phyloP scores from a whole-genome alignment of 1,140 invertebrate species.

The Zaprionus vittiger region DNA sequence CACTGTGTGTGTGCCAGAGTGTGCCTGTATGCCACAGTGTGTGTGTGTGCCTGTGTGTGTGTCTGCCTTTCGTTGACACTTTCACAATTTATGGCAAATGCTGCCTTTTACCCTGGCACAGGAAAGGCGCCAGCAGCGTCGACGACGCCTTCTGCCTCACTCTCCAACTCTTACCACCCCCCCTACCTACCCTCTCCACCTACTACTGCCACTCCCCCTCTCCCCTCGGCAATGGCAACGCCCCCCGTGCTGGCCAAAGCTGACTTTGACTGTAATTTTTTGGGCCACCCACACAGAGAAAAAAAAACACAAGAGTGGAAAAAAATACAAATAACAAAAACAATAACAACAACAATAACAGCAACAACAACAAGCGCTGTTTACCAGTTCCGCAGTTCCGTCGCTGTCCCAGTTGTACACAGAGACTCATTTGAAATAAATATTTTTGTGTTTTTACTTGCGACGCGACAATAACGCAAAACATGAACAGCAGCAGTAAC shows the following conservation, averaged over 20 bases:
- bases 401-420: conserved; percentile 71
- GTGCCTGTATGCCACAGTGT: conserved; percentile 29
- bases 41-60: conserved; percentile 52
- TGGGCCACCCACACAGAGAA: conserved; percentile 63
- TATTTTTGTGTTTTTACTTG: conserved; percentile 83
- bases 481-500: conserved; percentile 68
- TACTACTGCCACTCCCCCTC: background rate
- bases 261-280: conserved; percentile 71
- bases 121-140: conserved; percentile 69
- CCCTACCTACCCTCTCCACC: conserved; percentile 15
- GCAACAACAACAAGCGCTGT: conserved; percentile 46
- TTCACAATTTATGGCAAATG: conserved; percentile 82
- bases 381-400: conserved; percentile 78
- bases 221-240: background rate
- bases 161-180: background rate
- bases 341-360: conserved; percentile 28
- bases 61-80: conserved; percentile 81
- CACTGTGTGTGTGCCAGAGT: conserved; percentile 17
- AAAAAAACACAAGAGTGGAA: conserved; percentile 21
- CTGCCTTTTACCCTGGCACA: conserved; percentile 73
- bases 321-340: conserved; percentile 38
- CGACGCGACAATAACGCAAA: conserved; percentile 79
- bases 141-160: conserved; percentile 32
- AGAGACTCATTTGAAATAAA: conserved; percentile 82
- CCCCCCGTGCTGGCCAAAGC: conserved; percentile 7